phyloP scores from a whole-genome alignment of 2,888 invertebrate species.

The Blera fallax region DNA sequence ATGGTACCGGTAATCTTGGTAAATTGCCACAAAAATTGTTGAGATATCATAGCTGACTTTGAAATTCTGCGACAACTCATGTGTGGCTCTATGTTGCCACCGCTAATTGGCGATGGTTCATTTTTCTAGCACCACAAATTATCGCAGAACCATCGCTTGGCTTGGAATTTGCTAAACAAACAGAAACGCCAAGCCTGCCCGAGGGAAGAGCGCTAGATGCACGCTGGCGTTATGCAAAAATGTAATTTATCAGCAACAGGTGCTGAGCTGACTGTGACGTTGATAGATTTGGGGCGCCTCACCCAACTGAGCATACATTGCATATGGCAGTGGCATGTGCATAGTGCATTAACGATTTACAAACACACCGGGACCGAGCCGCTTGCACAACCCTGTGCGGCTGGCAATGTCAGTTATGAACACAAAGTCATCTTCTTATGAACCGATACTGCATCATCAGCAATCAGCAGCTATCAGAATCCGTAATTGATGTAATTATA shows the following conservation, averaged over 20 bases:
- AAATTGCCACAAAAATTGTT: conserved; percentile 36
- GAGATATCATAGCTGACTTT: conserved; percentile 30
- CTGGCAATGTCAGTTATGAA: conserved; percentile 41
- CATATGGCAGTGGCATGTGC: background rate
- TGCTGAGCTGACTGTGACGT: conserved; percentile 18
- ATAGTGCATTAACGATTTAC: conserved; percentile 12
- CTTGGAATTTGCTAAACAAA: background rate
- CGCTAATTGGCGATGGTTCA: conserved; percentile 21
- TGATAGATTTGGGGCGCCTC: conserved; percentile 45
- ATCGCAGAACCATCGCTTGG: background rate
- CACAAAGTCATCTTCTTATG: conserved; percentile 36
- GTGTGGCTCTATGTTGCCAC: conserved; percentile 1
- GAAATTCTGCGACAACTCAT: conserved; percentile 42
- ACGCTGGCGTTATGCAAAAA: conserved; percentile 11
- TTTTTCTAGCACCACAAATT: conserved; percentile 12
- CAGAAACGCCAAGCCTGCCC: background rate
- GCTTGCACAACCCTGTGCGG: conserved; percentile 27
- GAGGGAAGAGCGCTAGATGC: background rate
- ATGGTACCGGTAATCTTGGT: conserved; percentile 29
- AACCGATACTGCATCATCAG: conserved; percentile 17
- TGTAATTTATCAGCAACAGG: conserved; percentile 26
- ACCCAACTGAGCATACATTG: conserved; percentile 24
- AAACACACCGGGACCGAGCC: background rate
- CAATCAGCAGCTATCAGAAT: conserved; percentile 19
- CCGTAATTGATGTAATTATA: conserved; percentile 68